These are phyloP conservation scores for Stegodyphus dumicola DNA, from an alignment of 1,140 invertebrate genomes.

Conservation along the genomic window DNA sequence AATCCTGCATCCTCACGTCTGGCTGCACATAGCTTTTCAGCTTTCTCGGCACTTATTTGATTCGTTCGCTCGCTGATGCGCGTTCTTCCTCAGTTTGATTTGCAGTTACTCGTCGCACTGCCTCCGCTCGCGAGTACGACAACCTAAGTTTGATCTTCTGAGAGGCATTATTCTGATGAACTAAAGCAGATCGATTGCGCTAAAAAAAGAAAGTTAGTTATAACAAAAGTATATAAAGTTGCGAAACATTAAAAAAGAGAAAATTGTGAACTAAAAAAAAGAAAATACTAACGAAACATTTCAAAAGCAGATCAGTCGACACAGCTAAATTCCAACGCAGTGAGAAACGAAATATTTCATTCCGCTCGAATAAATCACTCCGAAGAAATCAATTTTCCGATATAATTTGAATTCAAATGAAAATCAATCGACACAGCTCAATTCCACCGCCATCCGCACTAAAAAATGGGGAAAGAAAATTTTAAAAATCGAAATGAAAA, in stretches of 20 bases:
- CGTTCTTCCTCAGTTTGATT: slow-evolving; percentile 15
- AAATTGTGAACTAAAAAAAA: neutral
- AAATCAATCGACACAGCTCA: too few species aligned
- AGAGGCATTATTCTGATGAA: neutral
- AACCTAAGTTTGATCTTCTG: slow-evolving; percentile 3
- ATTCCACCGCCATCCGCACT: neutral
- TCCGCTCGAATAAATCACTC: too few species aligned
- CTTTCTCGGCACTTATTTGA: neutral
- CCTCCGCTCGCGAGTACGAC: neutral
- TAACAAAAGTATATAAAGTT: neutral
- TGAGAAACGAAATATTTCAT: too few species aligned
- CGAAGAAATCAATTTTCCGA: too few species aligned
- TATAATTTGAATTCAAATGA: too few species aligned
- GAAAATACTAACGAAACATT: too few species aligned
- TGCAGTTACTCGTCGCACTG: neutral
- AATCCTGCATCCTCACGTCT: neutral
- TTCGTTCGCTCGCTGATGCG: slow-evolving; percentile 15
- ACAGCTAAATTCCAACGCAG: too few species aligned
- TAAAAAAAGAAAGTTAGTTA: neutral
- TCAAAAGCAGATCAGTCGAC: too few species aligned
- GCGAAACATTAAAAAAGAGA: neutral
- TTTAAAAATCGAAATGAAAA: neutral
- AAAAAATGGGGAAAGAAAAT: neutral
- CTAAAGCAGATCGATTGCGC: neutral
- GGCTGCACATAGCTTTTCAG: neutral